Conservation (phyloP, 2,113 vertebrate genomes). For the Pterophyllum scalare region DNA sequence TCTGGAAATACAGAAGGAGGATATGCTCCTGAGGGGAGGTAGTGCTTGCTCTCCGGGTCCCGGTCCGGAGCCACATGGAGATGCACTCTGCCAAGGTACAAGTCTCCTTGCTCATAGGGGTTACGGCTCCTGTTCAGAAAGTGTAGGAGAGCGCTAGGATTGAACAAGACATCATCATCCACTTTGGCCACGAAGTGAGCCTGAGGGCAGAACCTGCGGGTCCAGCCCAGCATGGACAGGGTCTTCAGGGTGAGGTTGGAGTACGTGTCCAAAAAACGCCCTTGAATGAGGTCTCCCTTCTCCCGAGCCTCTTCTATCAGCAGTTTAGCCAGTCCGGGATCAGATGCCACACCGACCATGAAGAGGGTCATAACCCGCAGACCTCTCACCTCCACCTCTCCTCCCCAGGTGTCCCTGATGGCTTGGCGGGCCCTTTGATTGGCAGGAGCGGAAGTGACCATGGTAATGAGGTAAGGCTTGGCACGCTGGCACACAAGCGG, state of each 20-base stretch:
- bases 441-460: constrained; percentile 83
- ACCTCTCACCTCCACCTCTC: constrained; percentile 73
- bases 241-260: constrained; percentile 91
- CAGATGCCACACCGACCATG: constrained; percentile 78
- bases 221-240: constrained; percentile 85
- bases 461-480: constrained; percentile 83
- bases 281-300: constrained; percentile 86
- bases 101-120: constrained; percentile 69
- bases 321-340: constrained; percentile 69
- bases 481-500: constrained; percentile 73
- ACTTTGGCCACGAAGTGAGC: constrained; percentile 88
- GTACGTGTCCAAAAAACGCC: constrained; percentile 86
- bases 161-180: constrained; percentile 92
- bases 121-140: constrained; percentile 76
- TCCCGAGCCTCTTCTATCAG: constrained; percentile 80
- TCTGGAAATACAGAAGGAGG: constrained; percentile 81
- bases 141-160: constrained; percentile 79
- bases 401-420: constrained; percentile 88
- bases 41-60: constrained; percentile 79
- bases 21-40: constrained; percentile 79
- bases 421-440: constrained; percentile 81
- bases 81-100: constrained; percentile 89
- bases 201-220: constrained; percentile 78
- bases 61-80: constrained; percentile 80
- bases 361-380: constrained; percentile 85